Base-by-base conservation (phyloP, 2,888 invertebrate species). In the Lasioglossum marginatum region DNA sequence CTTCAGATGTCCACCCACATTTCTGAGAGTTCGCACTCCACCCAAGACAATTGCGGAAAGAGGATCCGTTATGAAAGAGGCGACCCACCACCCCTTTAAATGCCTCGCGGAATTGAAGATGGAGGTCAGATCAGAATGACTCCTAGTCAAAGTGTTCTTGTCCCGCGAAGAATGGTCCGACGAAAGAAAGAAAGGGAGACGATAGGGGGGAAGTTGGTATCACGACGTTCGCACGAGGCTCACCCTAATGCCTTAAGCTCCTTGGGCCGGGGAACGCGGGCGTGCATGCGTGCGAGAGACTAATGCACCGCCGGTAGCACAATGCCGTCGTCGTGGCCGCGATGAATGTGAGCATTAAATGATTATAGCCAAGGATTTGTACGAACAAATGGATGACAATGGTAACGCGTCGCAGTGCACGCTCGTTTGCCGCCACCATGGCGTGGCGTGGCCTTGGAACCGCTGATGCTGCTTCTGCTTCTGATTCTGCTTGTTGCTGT, bases 321-420 rank as follows among this genome's bases (percentile, higher is more conserved):
- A 92, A 92, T 92, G 87, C 85, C 83, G 86, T 85, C 86, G 86
- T 79, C 90, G 87, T 85, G 85, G 79, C 80, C 78, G 83, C 89
- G 90, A 91, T 94, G 92, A 93, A 93, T 93, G 92, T 92, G 90
- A 91, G 94, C 92, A 93, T 94, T 93, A 93, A 93, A 92, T 92
- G 93, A 94, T 94, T 94, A 94, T 92, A 91, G 91, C 90, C 91
- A 89, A 89, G 92, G 93, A 92, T 92, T 93, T 92, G 93, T 93
- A 93, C 91, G 92, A 92, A 93, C 93, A 93, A 94, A 93, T 90
- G 91, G 93, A 92, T 92, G 92, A 94, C 93, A 94, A 94, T 94
- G 90, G 90, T 85, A 88, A 84, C 90, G 89, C 86, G 88, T 83
- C 81, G 87, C 79, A 63, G 80, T 70, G 60, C 73, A 34, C 79